These are phyloP conservation scores for Sminthurinus signatus DNA, from an alignment of 1,140 invertebrate genomes.

Conservation along the genomic window DNA sequence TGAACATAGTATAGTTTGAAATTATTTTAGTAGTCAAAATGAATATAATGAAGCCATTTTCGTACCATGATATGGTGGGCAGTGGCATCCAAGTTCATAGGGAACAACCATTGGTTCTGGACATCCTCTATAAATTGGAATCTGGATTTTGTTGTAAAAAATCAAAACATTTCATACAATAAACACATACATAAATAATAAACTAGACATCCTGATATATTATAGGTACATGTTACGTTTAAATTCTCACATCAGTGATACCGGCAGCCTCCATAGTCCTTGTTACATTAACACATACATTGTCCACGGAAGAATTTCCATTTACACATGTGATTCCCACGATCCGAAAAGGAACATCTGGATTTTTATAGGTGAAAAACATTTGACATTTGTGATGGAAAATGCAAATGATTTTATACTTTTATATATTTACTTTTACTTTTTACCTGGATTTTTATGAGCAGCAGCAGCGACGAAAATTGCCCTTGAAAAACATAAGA, in stretches of 20 bases:
- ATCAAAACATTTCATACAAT: neutral
- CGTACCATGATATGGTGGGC: constrained; percentile 43
- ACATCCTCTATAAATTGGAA: constrained; percentile 45
- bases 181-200: too few relatives aligned
- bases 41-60: too few relatives aligned
- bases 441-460: too few relatives aligned
- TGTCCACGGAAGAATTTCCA: constrained; percentile 40
- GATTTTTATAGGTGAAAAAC: constrained; percentile 23
- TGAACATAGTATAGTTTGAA: too few relatives aligned
- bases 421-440: too few relatives aligned
- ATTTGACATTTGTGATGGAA: too few relatives aligned
- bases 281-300: constrained; percentile 39
- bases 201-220: constrained; percentile 44
- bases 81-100: neutral
- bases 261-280: constrained; percentile 23
- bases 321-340: constrained; percentile 39
- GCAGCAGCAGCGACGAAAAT: too few relatives aligned
- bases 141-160: too few relatives aligned
- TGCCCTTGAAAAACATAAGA: too few relatives aligned
- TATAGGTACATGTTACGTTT: constrained; percentile 1
- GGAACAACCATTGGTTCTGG: constrained; percentile 41
- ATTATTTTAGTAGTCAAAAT: too few relatives aligned
- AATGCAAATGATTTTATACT: too few relatives aligned
- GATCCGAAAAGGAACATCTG: constrained; percentile 13
- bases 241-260: neutral